Evolutionary conservation across 2,888 invertebrate genomes (phyloP).

Genomic region (Drosophila multiciliata): DNA sequence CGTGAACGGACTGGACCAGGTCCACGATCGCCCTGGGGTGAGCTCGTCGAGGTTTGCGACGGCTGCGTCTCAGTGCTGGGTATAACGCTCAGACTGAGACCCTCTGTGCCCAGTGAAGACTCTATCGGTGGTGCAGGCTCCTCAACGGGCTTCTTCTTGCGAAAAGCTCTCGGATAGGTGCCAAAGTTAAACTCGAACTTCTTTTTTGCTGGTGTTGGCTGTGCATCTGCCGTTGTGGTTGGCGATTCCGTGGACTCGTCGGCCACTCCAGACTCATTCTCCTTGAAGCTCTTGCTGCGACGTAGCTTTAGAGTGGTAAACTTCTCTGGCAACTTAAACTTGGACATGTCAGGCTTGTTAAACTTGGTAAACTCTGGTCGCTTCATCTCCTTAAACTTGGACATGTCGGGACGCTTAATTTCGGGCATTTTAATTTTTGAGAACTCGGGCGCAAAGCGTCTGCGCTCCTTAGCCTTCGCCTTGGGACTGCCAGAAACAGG

Average conservation of each 20-base stretch:
- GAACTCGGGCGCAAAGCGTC: constrained; percentile 84
- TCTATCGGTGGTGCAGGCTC: constrained; percentile 62
- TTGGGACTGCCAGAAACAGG: constrained; percentile 82
- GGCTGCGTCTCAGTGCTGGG: constrained; percentile 87
- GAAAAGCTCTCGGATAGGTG: constrained; percentile 91
- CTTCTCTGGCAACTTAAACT: constrained; percentile 88
- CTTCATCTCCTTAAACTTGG: constrained; percentile 83
- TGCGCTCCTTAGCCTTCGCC: constrained; percentile 80
- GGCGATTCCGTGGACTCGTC: constrained; percentile 59
- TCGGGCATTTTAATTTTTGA: constrained; percentile 85
- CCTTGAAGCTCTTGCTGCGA: constrained; percentile 85
- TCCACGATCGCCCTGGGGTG: constrained; percentile 87
- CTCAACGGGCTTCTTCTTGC: constrained; percentile 79
- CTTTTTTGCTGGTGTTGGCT: constrained; percentile 84
- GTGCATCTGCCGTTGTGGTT: constrained; percentile 27
- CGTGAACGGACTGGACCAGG: constrained; percentile 86
- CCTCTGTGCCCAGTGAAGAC: constrained; percentile 78
- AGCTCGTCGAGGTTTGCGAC: constrained; percentile 89
- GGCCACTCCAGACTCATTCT: constrained; percentile 67
- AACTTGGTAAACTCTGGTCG: constrained; percentile 85
- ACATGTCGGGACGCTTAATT: constrained; percentile 86
- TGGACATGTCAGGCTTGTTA: constrained; percentile 87
- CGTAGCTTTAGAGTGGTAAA: constrained; percentile 87
- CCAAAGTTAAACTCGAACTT: constrained; percentile 90
- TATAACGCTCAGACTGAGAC: constrained; percentile 81